Evolutionary conservation across 2,797 vertebrate genomes (phyloP).

Genomic region (Hybognathus amarus): DNA sequence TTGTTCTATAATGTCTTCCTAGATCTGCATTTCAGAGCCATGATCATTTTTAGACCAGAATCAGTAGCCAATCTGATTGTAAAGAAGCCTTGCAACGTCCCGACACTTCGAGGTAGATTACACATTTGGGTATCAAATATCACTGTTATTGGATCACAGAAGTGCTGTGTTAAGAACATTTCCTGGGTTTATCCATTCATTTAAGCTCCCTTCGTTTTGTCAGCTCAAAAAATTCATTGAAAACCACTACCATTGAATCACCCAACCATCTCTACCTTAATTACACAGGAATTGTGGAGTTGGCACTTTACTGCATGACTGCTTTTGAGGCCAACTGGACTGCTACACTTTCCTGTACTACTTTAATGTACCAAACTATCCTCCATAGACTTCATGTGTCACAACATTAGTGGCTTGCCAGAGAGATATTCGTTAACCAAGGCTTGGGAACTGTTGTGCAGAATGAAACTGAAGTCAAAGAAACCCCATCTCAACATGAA

Average conservation of each 20-base stretch:
- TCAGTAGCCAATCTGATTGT: background rate
- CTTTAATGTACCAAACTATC: slow-evolving; percentile 46
- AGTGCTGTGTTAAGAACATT: slow-evolving; percentile 25
- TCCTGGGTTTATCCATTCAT: slow-evolving; percentile 26
- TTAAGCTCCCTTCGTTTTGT: slow-evolving; percentile 14
- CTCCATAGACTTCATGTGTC: slow-evolving; percentile 47
- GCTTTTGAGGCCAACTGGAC: slow-evolving; percentile 42
- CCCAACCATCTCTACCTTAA: slow-evolving; percentile 49
- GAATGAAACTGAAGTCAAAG: slow-evolving; percentile 29
- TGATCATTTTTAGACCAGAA: background rate
- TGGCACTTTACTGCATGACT: slow-evolving; percentile 47
- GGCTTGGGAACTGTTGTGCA: slow-evolving; percentile 61
- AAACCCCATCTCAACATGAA: slow-evolving; percentile 31
- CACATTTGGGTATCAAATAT: slow-evolving; percentile 22
- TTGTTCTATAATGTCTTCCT: background rate
- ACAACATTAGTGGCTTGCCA: slow-evolving; percentile 49
- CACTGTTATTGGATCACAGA: slow-evolving; percentile 27
- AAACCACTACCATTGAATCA: slow-evolving; percentile 42
- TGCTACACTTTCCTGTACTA: slow-evolving; percentile 38
- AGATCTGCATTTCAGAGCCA: background rate
- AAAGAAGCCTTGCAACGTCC: background rate
- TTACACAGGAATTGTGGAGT: slow-evolving; percentile 51
- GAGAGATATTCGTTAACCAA: slow-evolving; percentile 59
- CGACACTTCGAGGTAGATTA: slow-evolving; percentile 22
- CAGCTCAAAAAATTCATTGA: slow-evolving; percentile 29